Evolutionary conservation across 1,140 invertebrate genomes (phyloP).

Genomic region (Drosophila subpulchrella): DNA sequence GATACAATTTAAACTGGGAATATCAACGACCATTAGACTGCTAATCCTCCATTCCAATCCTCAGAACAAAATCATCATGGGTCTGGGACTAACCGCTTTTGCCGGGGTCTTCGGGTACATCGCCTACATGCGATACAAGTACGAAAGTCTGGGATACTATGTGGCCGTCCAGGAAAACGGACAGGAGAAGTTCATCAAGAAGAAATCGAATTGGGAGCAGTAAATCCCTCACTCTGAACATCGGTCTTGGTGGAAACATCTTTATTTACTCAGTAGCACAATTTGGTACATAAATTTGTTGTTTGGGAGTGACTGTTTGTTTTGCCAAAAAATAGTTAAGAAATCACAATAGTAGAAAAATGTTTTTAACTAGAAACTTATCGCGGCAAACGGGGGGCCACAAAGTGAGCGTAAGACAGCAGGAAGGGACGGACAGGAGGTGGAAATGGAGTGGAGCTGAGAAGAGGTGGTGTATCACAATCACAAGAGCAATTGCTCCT

Average conservation of each 20-base stretch:
- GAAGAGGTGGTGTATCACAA: conserved; percentile 44
- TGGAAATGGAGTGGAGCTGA: conserved; percentile 23
- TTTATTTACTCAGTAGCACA: conserved; percentile 80
- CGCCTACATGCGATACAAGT: conserved; percentile 91
- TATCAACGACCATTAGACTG: not conserved
- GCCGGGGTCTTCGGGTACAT: conserved; percentile 91
- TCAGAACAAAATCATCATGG: conserved; percentile 93
- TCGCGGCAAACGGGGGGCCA: conserved; percentile 32
- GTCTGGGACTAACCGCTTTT: conserved; percentile 89
- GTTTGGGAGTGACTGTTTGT: conserved; percentile 46
- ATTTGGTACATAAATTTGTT: conserved; percentile 78
- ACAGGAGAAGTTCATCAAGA: conserved; percentile 89
- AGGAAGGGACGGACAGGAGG: conserved; percentile 32
- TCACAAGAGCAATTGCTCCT: conserved; percentile 23
- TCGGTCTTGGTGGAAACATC: conserved; percentile 57
- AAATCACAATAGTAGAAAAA: conserved; percentile 83
- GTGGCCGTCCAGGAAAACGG: conserved; percentile 90
- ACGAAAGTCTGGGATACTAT: conserved; percentile 91
- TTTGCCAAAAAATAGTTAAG: conserved; percentile 65
- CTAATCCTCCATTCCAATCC: not conserved
- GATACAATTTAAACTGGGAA: not conserved
- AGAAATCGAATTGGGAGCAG: conserved; percentile 90
- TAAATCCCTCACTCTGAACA: not conserved
- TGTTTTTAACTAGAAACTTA: conserved; percentile 67
- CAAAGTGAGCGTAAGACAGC: conserved; percentile 59